Percentiles rank a stretch among this genome's conserved stretches.
phyloP scores from a whole-genome alignment of 2,888 invertebrate species.

The Drosophila quasianomalipes region DNA sequence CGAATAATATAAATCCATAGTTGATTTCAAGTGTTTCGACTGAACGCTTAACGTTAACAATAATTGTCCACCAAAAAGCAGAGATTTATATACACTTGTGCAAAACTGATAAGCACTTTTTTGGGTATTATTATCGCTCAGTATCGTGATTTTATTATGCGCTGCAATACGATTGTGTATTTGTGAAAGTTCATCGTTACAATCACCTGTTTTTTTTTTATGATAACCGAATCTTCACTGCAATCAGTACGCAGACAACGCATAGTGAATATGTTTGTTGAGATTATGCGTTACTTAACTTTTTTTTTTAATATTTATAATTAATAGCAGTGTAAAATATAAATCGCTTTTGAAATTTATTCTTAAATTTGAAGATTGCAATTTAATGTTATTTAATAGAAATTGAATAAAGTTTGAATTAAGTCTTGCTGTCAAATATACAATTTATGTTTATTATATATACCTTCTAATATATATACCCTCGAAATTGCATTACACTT shows the following conservation, averaged over 20 bases:
- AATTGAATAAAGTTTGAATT: not conserved
- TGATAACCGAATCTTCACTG: not conserved
- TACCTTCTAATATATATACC: not conserved
- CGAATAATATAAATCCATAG: constrained; percentile 88
- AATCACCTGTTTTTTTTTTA: not conserved
- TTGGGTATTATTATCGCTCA: constrained; percentile 5
- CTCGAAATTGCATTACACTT: not conserved
- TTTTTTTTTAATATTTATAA: not conserved
- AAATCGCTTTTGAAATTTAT: not conserved
- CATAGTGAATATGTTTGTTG: not conserved
- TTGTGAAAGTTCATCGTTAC: constrained; percentile 43
- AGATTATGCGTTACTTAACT: not conserved
- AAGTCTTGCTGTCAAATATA: not conserved
- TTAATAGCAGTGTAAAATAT: not conserved
- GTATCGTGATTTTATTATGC: constrained; percentile 4
- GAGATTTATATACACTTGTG: constrained; percentile 15
- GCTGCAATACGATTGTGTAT: constrained; percentile 7
- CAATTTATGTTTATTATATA: not conserved
- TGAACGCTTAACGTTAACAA: constrained; percentile 8
- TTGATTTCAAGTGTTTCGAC: not conserved
- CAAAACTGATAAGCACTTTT: constrained; percentile 19
- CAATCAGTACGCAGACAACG: not conserved
- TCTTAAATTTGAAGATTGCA: not conserved
- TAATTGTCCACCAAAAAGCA: not conserved
- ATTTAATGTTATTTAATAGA: not conserved